phyloP scores from a whole-genome alignment of 1,140 invertebrate species.

The Maniola jurtina region DNA sequence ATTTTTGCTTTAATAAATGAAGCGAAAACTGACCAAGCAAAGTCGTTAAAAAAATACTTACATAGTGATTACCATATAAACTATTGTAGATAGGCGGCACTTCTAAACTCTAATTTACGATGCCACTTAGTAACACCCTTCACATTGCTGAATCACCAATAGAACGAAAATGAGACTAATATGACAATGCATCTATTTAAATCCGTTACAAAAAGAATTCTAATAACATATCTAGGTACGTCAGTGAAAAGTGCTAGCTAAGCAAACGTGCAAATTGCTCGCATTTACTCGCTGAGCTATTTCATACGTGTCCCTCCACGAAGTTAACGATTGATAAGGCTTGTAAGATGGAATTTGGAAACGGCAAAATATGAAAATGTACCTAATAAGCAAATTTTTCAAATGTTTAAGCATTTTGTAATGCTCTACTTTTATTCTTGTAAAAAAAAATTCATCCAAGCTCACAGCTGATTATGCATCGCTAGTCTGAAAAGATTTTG shows the following conservation, averaged over 20 bases:
- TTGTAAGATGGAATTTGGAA: conserved; percentile 19
- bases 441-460: too few relatives aligned
- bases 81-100: neutral
- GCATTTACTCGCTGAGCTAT: conserved; percentile 17
- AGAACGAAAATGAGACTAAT: conserved; percentile 23
- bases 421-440: too few relatives aligned
- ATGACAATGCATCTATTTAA: conserved; percentile 21
- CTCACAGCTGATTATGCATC: too few relatives aligned
- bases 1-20: too few relatives aligned
- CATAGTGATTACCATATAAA: neutral
- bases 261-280: conserved; percentile 26
- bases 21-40: too few relatives aligned
- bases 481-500: too few relatives aligned
- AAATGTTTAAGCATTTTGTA: too few relatives aligned
- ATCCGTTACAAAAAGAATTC: conserved; percentile 22
- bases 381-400: neutral
- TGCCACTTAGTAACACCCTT: neutral
- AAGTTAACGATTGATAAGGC: conserved; percentile 16
- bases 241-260: conserved; percentile 24
- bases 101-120: neutral
- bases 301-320: conserved; percentile 26
- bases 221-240: neutral
- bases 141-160: conserved; percentile 16
- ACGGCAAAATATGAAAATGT: neutral
- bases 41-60: neutral